Evolutionary conservation across 1,140 invertebrate genomes (phyloP).

Genomic region (Bombus waltoni): DNA sequence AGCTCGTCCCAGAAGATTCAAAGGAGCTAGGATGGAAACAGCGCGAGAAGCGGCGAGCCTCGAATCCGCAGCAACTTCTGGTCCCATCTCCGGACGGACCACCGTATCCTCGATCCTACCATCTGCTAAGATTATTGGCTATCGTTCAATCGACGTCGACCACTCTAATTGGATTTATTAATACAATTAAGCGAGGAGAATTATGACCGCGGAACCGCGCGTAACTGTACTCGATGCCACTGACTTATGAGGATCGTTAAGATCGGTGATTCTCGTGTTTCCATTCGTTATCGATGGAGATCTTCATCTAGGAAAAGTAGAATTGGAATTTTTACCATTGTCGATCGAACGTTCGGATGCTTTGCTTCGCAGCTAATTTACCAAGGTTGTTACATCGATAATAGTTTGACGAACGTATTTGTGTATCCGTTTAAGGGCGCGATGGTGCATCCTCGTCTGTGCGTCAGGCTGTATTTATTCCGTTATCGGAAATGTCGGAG

Average conservation of each 20-base stretch:
- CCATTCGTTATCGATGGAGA: background rate
- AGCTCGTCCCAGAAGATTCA: slow-evolving; percentile 1
- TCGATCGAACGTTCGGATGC: too few relatives aligned
- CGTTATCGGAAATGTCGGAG: slow-evolving; percentile 14
- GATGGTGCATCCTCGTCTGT: background rate
- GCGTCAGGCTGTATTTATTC: background rate
- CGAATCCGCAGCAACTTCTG: background rate
- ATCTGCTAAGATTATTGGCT: slow-evolving; percentile 36
- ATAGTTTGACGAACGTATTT: background rate
- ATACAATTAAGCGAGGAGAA: slow-evolving; percentile 30
- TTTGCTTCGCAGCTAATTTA: background rate
- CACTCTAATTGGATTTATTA: slow-evolving; percentile 46
- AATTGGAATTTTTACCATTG: background rate
- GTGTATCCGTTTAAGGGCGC: too few relatives aligned
- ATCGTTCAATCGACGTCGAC: slow-evolving; percentile 16
- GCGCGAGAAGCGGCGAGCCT: background rate
- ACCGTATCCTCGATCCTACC: background rate
- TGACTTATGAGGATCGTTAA: slow-evolving; percentile 9
- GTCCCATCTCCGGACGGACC: background rate
- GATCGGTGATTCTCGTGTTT: background rate
- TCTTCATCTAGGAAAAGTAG: background rate
- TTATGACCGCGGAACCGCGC: background rate
- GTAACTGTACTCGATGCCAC: slow-evolving; percentile 19
- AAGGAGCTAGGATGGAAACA: background rate
- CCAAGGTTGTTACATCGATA: background rate